These are phyloP conservation scores for Smutsia temminckii DNA, from an alignment of 2,797 vertebrate species.

Conservation along the genomic window DNA sequence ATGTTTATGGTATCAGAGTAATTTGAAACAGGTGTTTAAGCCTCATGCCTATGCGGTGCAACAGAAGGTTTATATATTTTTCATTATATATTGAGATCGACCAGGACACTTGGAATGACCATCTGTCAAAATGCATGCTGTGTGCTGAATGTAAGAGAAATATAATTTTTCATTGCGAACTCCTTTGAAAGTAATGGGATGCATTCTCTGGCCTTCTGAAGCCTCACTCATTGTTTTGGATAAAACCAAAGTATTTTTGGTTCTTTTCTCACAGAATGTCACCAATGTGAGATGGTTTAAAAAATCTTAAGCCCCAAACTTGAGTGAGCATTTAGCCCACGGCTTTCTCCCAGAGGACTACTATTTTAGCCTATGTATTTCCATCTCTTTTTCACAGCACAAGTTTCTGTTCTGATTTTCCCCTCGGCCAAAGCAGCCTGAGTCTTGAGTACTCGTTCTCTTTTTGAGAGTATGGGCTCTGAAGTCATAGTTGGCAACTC, in stretches of 20 bases:
- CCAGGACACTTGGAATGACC: constrained; percentile 76
- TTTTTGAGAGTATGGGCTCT: background rate
- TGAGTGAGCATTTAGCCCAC: background rate
- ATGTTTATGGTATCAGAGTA: constrained; percentile 82
- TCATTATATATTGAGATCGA: constrained; percentile 81
- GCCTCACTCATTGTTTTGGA: constrained; percentile 34
- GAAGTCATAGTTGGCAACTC: background rate
- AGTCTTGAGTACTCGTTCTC: background rate
- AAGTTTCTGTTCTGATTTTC: too few relatives aligned
- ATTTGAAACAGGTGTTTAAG: constrained; percentile 86
- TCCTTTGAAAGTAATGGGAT: constrained; percentile 43
- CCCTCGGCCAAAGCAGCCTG: background rate
- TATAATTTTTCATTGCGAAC: constrained; percentile 46
- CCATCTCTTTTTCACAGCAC: constrained; percentile 1
- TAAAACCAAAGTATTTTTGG: background rate
- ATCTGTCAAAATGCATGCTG: constrained; percentile 81
- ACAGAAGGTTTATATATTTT: constrained; percentile 87
- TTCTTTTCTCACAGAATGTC: constrained; percentile 19
- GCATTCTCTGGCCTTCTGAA: background rate
- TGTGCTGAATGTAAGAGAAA: constrained; percentile 71
- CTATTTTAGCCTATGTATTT: background rate
- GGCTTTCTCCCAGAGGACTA: background rate
- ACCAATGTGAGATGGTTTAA: constrained; percentile 12
- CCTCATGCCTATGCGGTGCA: constrained; percentile 76
- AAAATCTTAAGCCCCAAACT: background rate